These are phyloP conservation scores for Invenusta paracnida DNA, from an alignment of 2,888 invertebrate genomes.

Conservation along the genomic window DNA sequence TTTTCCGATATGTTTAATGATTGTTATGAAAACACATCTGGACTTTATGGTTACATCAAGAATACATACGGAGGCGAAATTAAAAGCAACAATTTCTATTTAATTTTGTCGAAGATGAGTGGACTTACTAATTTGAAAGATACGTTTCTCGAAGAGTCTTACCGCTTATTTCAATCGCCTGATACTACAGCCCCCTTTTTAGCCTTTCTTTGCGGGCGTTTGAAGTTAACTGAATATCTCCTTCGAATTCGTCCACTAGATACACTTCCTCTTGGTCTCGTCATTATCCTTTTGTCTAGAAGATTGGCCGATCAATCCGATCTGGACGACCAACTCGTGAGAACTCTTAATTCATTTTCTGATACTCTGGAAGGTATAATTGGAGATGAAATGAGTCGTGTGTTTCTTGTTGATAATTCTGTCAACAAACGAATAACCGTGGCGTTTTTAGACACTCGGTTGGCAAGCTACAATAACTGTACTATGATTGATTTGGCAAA, in stretches of 20 bases:
- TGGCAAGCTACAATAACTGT: conserved; percentile 7
- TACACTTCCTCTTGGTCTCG: conserved; percentile 17
- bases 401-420: conserved; percentile 26
- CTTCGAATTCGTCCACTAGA: conserved; percentile 27
- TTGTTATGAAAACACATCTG: conserved; percentile 26
- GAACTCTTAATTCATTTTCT: not conserved
- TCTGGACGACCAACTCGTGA: not conserved
- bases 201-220: conserved; percentile 30
- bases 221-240: not conserved
- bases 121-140: conserved; percentile 1
- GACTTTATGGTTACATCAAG: not conserved
- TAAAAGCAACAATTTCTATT: not conserved
- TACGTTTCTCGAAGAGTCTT: not conserved
- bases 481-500: conserved; percentile 33
- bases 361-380: not conserved
- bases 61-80: not conserved
- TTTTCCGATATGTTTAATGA: not conserved
- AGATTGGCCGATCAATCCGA: not conserved
- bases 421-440: conserved; percentile 20
- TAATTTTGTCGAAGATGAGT: not conserved
- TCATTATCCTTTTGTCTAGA: conserved; percentile 2
- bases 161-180: not conserved
- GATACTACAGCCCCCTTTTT: not conserved
- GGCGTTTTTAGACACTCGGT: conserved; percentile 14
- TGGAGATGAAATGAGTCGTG: not conserved